These are phyloP conservation scores for Cotesia vestalis DNA, from an alignment of 1,140 invertebrate genomes.

Conservation along the genomic window DNA sequence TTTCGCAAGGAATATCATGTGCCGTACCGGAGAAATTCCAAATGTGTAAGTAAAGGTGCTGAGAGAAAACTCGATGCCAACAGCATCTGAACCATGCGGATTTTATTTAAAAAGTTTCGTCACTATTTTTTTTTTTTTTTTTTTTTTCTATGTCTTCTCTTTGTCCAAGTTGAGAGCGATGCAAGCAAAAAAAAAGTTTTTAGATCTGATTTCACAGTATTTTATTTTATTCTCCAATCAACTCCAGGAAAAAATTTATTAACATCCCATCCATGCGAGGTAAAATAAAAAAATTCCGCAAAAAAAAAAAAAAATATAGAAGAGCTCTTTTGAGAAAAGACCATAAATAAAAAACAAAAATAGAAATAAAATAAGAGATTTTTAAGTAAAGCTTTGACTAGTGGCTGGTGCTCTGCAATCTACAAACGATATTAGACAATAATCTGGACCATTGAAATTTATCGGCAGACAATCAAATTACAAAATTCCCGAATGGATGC, in stretches of 20 bases:
- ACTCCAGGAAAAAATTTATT: not conserved
- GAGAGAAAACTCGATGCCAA: slow-evolving; percentile 12
- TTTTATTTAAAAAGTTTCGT: slow-evolving; percentile 32
- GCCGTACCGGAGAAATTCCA: slow-evolving; percentile 15
- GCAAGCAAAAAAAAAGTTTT: not conserved
- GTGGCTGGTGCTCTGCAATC: not conserved
- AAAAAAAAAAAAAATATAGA: too few relatives aligned
- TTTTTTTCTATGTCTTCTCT: not conserved
- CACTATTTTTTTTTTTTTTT: slow-evolving; percentile 12
- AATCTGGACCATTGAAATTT: not conserved
- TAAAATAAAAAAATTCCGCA: too few relatives aligned
- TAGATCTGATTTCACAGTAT: slow-evolving; percentile 19
- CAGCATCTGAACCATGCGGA: slow-evolving; percentile 21
- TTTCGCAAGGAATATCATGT: slow-evolving; percentile 13
- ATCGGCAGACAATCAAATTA: slow-evolving; percentile 28
- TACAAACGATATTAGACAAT: too few relatives aligned
- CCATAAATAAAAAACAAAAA: too few relatives aligned
- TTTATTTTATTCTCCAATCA: not conserved
- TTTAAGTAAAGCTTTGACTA: too few relatives aligned
- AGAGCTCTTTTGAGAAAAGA: too few relatives aligned
- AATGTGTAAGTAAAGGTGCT: not conserved
- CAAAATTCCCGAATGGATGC: slow-evolving; percentile 15
- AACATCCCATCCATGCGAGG: not conserved
- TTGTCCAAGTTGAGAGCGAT: slow-evolving; percentile 2
- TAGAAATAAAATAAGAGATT: too few relatives aligned